These are phyloP conservation scores for Nephrocerus scutellatus DNA, from an alignment of 2,888 invertebrate genomes.

Conservation along the genomic window DNA sequence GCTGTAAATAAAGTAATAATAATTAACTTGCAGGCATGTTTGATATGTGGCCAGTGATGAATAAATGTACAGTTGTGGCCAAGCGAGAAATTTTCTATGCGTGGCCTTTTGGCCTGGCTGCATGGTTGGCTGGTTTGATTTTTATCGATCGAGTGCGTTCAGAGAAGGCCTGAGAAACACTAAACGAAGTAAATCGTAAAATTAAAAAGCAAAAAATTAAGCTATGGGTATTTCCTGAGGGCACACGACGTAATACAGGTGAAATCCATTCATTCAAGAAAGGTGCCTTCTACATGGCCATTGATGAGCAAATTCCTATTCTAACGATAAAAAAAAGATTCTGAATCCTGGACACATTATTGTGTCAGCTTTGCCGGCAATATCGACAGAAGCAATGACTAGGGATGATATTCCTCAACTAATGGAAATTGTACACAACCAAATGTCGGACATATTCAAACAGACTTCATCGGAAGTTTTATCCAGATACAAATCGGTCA, in stretches of 20 bases:
- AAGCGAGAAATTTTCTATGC: constrained; percentile 80
- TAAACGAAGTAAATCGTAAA: constrained; percentile 63
- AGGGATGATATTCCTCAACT: constrained; percentile 62
- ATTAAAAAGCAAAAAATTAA: constrained; percentile 71
- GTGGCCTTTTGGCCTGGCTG: constrained; percentile 81
- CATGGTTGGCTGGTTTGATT: constrained; percentile 80
- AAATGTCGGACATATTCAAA: constrained; percentile 65
- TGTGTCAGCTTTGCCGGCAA: constrained; percentile 69
- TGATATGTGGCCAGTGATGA: constrained; percentile 84
- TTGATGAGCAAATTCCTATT: constrained; percentile 81
- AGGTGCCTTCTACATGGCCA: constrained; percentile 91
- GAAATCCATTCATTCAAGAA: constrained; percentile 91
- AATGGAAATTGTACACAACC: constrained; percentile 59
- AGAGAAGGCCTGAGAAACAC: constrained; percentile 65
- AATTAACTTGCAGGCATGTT: constrained; percentile 80
- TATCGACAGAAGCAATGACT: constrained; percentile 66
- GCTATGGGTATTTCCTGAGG: constrained; percentile 92
- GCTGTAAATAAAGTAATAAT: too few relatives aligned
- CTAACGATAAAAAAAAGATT: constrained; percentile 65
- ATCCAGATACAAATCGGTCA: constrained; percentile 32
- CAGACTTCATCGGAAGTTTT: constrained; percentile 58
- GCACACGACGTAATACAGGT: constrained; percentile 77
- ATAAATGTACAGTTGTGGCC: constrained; percentile 80
- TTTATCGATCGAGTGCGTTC: constrained; percentile 82
- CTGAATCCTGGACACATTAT: constrained; percentile 69